A percentile compares a stretch with the other conserved stretches of the same genome.
Conservation (phyloP, 2,113 vertebrate genomes). For the Apodemus sylvaticus region DNA sequence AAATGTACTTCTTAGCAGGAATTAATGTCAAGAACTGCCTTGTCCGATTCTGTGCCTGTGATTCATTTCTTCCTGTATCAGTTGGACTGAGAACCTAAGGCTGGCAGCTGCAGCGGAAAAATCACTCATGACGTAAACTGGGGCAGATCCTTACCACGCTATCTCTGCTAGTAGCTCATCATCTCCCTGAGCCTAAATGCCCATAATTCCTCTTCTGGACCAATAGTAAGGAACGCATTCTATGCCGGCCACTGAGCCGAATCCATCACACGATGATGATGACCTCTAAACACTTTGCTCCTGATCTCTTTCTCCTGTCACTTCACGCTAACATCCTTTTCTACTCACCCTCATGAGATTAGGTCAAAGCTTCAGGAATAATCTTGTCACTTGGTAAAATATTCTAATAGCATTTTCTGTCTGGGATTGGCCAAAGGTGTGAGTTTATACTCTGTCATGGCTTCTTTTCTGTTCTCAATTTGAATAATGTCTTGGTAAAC, state of each 20-base stretch:
- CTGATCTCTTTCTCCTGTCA: neutral
- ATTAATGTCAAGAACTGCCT: constrained; percentile 38
- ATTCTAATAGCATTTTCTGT: neutral
- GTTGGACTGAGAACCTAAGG: neutral
- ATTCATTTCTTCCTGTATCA: constrained; percentile 13
- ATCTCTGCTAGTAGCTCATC: too few relatives aligned
- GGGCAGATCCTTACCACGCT: neutral
- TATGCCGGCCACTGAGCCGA: neutral
- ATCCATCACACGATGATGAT: too few relatives aligned
- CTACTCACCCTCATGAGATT: neutral
- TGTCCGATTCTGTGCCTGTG: neutral
- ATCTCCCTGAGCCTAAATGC: neutral
- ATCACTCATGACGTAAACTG: neutral
- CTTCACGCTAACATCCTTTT: neutral
- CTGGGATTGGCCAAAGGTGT: neutral
- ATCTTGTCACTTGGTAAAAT: neutral
- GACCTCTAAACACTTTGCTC: neutral
- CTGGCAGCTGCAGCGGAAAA: neutral
- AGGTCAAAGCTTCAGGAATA: neutral
- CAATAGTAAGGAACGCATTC: neutral
- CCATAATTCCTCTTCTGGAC: neutral
- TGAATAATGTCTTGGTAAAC: neutral
- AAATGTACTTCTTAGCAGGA: constrained; percentile 45
- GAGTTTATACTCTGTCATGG: neutral
- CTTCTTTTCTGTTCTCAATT: neutral